Evolutionary conservation across 30 jellyfish, hydroid and myxozoan genomes (phyloP).

Genomic region (Mastigias papua): DNA sequence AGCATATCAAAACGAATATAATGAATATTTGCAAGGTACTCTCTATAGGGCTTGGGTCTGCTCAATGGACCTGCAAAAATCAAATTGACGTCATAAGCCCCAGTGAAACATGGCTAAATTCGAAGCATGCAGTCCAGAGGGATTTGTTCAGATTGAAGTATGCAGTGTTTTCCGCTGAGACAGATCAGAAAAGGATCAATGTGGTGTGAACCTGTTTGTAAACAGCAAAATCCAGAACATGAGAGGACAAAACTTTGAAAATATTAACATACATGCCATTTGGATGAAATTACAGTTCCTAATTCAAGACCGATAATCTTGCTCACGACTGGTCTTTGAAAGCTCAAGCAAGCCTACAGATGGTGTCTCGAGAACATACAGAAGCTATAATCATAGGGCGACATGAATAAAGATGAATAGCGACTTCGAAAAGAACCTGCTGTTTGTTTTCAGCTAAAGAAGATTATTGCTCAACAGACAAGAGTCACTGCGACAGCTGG

Average conservation of each 20-base stretch:
- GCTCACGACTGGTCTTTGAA: conserved; percentile 35
- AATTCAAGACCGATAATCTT: conserved; percentile 20
- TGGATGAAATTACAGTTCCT: conserved; percentile 35
- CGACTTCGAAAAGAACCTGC: conserved; percentile 13
- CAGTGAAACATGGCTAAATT: conserved; percentile 55
- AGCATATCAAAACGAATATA: conserved; percentile 37
- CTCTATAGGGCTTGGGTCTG: no score
- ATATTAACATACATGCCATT: conserved; percentile 28
- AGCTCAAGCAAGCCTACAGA: conserved; percentile 30
- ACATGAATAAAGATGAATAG: conserved; percentile 24
- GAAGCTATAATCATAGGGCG: conserved; percentile 44
- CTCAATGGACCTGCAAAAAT: conserved; percentile 44
- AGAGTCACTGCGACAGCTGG: conserved; percentile 54
- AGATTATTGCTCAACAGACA: conserved; percentile 53
- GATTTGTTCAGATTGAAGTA: conserved; percentile 22
- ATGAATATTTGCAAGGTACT: conserved; percentile 37
- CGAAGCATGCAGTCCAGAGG: conserved; percentile 28
- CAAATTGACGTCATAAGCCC: conserved; percentile 40
- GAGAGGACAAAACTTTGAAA: conserved; percentile 46
- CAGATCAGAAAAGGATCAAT: conserved; percentile 34
- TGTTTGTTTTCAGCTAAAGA: conserved; percentile 21
- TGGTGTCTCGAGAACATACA: conserved; percentile 16
- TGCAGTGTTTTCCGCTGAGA: no score
- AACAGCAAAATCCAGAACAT: conserved; percentile 28
- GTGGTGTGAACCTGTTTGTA: conserved; percentile 38